A percentile compares a stretch with the other conserved stretches of the same genome.
Conservation (phyloP, 2,797 vertebrate genomes). For the Sciurus carolinensis region DNA sequence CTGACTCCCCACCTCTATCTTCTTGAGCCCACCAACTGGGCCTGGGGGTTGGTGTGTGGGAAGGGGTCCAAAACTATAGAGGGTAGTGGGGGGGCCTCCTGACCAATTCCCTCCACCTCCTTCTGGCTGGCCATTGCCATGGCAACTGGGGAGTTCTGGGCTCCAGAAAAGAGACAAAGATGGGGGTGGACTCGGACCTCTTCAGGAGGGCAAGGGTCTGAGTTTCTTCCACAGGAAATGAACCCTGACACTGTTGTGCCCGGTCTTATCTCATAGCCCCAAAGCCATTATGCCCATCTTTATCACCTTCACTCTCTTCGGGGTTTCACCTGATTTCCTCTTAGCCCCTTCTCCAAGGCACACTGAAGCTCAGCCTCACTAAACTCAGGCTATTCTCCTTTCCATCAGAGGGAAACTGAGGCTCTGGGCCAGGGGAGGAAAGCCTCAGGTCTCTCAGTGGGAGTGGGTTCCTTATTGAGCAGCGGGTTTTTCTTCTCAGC, state of each 20-base stretch:
- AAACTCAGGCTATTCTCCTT: background rate
- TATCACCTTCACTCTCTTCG: background rate
- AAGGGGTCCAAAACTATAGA: constrained; percentile 49
- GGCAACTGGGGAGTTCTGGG: constrained; percentile 81
- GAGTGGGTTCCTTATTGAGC: background rate
- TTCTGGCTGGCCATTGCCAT: constrained; percentile 81
- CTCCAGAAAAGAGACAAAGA: constrained; percentile 61
- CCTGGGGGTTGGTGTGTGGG: background rate
- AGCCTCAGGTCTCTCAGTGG: background rate
- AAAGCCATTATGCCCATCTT: background rate
- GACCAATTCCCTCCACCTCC: constrained; percentile 73
- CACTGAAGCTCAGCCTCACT: background rate
- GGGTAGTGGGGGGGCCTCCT: constrained; percentile 31
- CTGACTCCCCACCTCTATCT: background rate
- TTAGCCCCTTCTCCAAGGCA: background rate
- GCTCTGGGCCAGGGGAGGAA: background rate
- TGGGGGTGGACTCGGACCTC: constrained; percentile 66
- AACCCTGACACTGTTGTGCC: background rate
- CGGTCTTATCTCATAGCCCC: background rate
- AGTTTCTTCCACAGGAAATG: background rate
- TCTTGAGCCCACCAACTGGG: constrained; percentile 44
- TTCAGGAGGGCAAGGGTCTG: constrained; percentile 28
- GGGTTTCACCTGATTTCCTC: background rate
- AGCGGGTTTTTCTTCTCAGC: background rate
- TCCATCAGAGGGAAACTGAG: constrained; percentile 60